These are phyloP conservation scores for Hoplostethus atlanticus DNA, from an alignment of 2,797 vertebrate species.

Conservation along the genomic window DNA sequence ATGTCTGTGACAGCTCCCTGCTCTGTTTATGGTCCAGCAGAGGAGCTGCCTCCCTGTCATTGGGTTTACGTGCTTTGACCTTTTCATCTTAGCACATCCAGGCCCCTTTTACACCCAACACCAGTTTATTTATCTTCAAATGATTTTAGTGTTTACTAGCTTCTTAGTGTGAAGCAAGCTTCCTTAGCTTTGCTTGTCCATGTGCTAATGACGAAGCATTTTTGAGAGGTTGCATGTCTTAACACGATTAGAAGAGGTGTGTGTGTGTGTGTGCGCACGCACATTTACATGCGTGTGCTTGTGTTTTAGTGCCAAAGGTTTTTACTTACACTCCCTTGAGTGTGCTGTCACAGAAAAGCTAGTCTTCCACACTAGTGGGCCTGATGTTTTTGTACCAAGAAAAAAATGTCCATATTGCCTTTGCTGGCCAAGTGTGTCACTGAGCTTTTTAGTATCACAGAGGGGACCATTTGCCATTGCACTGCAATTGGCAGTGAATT, in stretches of 20 bases:
- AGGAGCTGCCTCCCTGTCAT: constrained; percentile 30
- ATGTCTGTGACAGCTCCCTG: constrained; percentile 21
- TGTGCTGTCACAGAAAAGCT: constrained; percentile 38
- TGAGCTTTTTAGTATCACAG: constrained; percentile 61
- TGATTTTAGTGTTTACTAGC: neutral
- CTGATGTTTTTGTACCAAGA: constrained; percentile 41
- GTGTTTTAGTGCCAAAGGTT: constrained; percentile 23
- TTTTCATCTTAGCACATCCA: constrained; percentile 35
- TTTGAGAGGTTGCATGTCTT: constrained; percentile 10
- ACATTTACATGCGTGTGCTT: no score
- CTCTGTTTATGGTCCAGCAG: constrained; percentile 30
- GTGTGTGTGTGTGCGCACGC: no score
- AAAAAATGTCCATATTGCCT: constrained; percentile 21
- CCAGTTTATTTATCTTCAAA: neutral
- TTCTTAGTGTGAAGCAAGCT: constrained; percentile 2
- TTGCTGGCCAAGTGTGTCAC: constrained; percentile 66
- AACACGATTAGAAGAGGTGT: neutral
- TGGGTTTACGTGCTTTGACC: constrained; percentile 39
- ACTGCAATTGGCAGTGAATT: constrained; percentile 46
- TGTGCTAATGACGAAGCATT: neutral
- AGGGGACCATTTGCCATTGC: constrained; percentile 43
- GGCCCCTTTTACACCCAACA: constrained; percentile 16
- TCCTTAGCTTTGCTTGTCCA: neutral
- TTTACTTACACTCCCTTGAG: constrained; percentile 23
- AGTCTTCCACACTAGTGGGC: constrained; percentile 60